These are phyloP conservation scores for Sebastes reedi DNA, from an alignment of 2,797 vertebrate genomes.

Conservation along the genomic window DNA sequence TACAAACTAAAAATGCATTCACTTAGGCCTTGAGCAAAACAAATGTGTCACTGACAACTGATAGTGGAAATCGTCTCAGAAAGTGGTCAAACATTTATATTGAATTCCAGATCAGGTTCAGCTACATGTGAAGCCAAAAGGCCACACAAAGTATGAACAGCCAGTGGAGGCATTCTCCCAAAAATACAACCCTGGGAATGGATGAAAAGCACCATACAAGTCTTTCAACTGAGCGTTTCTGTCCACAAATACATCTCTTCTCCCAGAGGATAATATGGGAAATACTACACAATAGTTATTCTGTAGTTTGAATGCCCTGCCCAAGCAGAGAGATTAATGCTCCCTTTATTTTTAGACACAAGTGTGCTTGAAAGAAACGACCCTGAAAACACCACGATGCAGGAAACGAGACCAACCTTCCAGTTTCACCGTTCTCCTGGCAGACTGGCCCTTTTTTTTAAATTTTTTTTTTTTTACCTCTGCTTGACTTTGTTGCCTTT, in stretches of 20 bases:
- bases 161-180: neutral
- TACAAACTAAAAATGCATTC: neutral
- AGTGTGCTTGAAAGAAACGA: constrained; percentile 44
- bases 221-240: constrained; percentile 7
- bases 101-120: constrained; percentile 11
- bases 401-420: constrained; percentile 59
- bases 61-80: neutral
- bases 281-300: constrained; percentile 56
- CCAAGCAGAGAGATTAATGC: constrained; percentile 42
- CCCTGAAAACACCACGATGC: constrained; percentile 34
- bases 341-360: constrained; percentile 62
- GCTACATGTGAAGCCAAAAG: constrained; percentile 1
- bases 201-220: constrained; percentile 9
- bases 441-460: neutral
- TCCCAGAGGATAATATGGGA: constrained; percentile 42
- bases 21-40: neutral
- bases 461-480: constrained; percentile 13
- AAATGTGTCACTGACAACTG: neutral
- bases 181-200: constrained; percentile 36
- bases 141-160: neutral
- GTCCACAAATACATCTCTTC: constrained; percentile 18
- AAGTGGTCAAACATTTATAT: neutral
- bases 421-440: constrained; percentile 26
- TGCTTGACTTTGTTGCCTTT: constrained; percentile 53
- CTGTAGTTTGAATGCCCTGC: constrained; percentile 34